Evolutionary conservation across 1,140 invertebrate species (phyloP).

Genomic region (Calycopis cecrops): DNA sequence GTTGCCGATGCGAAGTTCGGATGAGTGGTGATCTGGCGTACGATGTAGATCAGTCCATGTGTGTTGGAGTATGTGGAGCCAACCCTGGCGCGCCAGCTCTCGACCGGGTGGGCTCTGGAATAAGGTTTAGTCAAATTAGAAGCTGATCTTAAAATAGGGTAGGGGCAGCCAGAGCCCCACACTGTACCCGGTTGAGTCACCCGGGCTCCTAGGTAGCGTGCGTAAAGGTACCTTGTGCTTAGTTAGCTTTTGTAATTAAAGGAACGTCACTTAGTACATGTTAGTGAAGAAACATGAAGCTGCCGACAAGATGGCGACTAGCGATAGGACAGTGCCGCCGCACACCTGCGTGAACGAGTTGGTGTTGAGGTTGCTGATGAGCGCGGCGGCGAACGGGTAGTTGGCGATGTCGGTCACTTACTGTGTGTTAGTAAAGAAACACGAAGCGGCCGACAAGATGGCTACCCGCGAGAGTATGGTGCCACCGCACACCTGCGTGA

Average conservation of each 20-base stretch:
- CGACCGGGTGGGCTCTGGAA: conserved; percentile 30
- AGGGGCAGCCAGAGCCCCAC: too few relatives aligned
- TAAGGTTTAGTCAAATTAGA: not conserved
- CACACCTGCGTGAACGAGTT: conserved; percentile 33
- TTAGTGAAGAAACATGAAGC: conserved; percentile 47
- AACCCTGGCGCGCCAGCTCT: conserved; percentile 44
- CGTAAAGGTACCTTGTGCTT: too few relatives aligned
- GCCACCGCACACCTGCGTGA: conserved; percentile 40
- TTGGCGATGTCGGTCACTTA: conserved; percentile 35
- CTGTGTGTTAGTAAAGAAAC: conserved; percentile 37
- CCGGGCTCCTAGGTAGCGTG: too few relatives aligned
- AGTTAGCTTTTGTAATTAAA: too few relatives aligned
- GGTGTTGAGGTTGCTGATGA: conserved; percentile 31
- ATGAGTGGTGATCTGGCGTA: conserved; percentile 61
- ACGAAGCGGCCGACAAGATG: conserved; percentile 47
- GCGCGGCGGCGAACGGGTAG: conserved; percentile 38
- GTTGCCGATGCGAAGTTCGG: conserved; percentile 74
- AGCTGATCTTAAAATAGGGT: not conserved
- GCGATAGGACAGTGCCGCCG: conserved; percentile 43
- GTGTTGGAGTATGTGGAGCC: conserved; percentile 36
- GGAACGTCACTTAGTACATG: conserved; percentile 35
- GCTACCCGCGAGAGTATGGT: conserved; percentile 38
- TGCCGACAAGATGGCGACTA: conserved; percentile 40
- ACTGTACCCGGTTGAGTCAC: too few relatives aligned
- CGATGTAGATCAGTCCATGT: conserved; percentile 34